Conservation (phyloP, 2,113 vertebrate genomes). For the Lanius ludovicianus region DNA sequence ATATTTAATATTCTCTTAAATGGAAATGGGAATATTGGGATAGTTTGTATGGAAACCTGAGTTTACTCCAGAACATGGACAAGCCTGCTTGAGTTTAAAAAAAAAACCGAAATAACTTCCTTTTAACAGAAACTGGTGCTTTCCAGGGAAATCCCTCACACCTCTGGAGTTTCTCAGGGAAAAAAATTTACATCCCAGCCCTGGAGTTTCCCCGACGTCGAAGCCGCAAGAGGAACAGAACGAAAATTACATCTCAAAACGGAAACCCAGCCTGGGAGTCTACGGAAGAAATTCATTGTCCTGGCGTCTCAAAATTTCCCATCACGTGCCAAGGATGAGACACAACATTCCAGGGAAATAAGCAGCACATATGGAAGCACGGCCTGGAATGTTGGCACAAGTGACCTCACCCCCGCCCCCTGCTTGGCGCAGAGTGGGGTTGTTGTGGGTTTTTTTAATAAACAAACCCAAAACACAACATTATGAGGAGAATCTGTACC, state of each 20-base stretch:
- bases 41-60: accelerated
- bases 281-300: accelerated
- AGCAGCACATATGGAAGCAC: accelerated
- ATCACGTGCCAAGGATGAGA: neutral
- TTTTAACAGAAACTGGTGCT: accelerated
- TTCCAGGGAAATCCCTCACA: neutral
- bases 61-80: neutral
- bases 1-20: accelerated
- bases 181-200: accelerated
- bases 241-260: accelerated
- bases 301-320: accelerated
- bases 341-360: neutral
- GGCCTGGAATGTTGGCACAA: neutral
- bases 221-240: neutral
- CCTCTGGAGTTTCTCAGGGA: neutral
- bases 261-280: accelerated
- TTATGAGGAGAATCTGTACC: conserved; percentile 14
- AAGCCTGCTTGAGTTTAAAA: accelerated
- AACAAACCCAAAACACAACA: neutral
- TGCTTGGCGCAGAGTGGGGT: accelerated
- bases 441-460: neutral
- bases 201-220: accelerated
- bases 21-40: accelerated
- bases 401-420: neutral
- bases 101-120: neutral